Evolutionary conservation across 2,888 invertebrate species (phyloP), one percentile per base, ranked within the genome.

Genomic region (Melanostoma mellinum): DNA sequence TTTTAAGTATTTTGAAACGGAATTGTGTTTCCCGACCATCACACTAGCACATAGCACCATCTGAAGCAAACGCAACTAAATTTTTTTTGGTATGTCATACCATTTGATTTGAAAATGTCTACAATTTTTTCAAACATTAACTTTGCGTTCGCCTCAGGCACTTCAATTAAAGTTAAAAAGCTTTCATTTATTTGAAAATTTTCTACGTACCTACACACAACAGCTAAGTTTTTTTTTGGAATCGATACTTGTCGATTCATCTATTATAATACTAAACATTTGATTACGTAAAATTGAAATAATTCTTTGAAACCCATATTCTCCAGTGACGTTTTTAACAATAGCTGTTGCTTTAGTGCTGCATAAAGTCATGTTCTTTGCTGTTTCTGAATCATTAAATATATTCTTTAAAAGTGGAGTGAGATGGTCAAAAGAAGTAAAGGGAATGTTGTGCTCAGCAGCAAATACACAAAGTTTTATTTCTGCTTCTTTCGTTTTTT

Each of bases 41-140:
- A 63, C 63, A 40, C 50, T 63, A 4, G 63, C 63, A 20, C 63
- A 38, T 63, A 4, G 63, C 63, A 20, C 63, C 38, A 63, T 48
- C 63, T 30, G 38, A 63, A 10, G 63, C 63, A 20, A 63, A 63
- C 10, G 63, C 63, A 35, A 38, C 38, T 33, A 63, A 63, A 48
- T 63, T 63, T 35, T 35, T 63, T 20, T 50, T 65, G 5, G 10
- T n/a, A 65, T 8, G 40, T 9, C 36, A 65, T 65, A 10, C 32
- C 20, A 8, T 40, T 10, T 3, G n/a, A 5, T 32, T 50, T 32
- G 36, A 52, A 52, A 30, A 65, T 40, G 35, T 8, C 30, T 6
- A 40, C 30, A 38, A 65, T 10, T 40, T 65, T 9, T 42, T 9
- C 8, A 10, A 40, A 40, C 30, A 65, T 10, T 6, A 8, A n/a